Evolutionary conservation across 1,140 invertebrate genomes (phyloP), one percentile per base, ranked within the genome.

Genomic region (Odontomachus brunneus): DNA sequence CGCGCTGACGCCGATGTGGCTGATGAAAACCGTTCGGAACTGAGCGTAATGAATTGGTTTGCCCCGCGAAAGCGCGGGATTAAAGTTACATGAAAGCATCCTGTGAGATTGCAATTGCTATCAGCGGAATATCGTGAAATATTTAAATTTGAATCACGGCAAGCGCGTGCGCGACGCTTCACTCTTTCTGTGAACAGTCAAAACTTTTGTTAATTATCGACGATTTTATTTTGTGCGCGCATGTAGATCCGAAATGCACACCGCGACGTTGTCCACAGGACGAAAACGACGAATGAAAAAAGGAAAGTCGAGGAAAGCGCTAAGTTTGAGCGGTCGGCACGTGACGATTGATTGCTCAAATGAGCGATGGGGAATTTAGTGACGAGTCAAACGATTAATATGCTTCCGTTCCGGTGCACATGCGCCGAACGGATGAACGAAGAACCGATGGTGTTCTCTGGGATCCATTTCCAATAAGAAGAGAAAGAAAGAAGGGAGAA

Each of bases 401-500:
- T 33, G 48, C 7, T 76, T 65, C 33, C 51, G 65, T 65, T 65
- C 26, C n/a, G 12, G 48, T 19, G 44, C 59, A 48, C 38, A 11
- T 74, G 24, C 72, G 29, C 22, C 29, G 29, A 57, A 65, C 44
- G 44, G n/a, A 7, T 44, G 38, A 44, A 11, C 3, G 44, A 53
- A 48, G 38, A 38, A 53, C 14, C 26, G 60, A 75, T 75, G 73
- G 19, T n/a, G n/a, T 76, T 76, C 59, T 76, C 49, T 76, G 26
- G 65, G 73, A 53, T 33, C 19, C n/a, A n/a, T n/a, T n/a, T 60
- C 14, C 19, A 51, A 29, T 22, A 49, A 81, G 12, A n/a, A 73
- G 49, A 17, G 44, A 33, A 71, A 80, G 24, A 48, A 33, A 19
- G 0, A 63, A 48, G 44, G 19, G 0, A 63, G 74, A 53, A 51